phyloP scores from a whole-genome alignment of 2,113 vertebrate species.

The Microcebus lehilahytsara region DNA sequence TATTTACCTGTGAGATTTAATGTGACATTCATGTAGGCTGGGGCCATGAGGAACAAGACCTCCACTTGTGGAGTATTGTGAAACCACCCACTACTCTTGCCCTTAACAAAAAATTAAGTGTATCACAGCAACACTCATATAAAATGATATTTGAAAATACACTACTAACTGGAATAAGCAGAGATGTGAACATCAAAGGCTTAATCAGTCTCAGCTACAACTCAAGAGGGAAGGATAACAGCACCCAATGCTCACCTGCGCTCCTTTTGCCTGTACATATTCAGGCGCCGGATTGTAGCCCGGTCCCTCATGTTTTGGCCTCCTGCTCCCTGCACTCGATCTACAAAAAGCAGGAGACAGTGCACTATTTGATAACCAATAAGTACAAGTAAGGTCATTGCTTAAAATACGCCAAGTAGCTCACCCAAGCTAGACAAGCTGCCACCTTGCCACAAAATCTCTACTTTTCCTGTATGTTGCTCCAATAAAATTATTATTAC shows the following conservation, averaged over 20 bases:
- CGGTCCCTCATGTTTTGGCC: constrained; percentile 96
- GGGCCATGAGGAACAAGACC: not conserved
- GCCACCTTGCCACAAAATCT: not conserved
- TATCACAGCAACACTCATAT: not conserved
- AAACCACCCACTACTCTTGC: not conserved
- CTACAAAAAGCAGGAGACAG: constrained; percentile 75
- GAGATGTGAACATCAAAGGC: not conserved
- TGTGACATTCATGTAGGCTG: accelerated
- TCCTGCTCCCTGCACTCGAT: constrained; percentile 91
- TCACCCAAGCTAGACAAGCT: not conserved
- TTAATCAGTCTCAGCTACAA: not conserved
- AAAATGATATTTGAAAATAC: not conserved
- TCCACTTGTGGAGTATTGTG: not conserved
- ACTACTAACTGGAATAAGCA: not conserved
- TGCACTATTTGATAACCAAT: not conserved
- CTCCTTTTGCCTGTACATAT: constrained; percentile 98
- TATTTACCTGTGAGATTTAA: constrained; percentile 3
- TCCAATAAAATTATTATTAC: not conserved
- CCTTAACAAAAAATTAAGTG: not conserved
- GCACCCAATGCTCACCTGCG: constrained; percentile 87
- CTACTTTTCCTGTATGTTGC: not conserved
- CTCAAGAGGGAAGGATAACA: not conserved
- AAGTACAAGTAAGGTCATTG: not conserved
- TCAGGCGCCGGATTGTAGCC: constrained; percentile 94
- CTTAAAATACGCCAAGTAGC: not conserved